A percentile compares a stretch with the other conserved stretches of the same genome.
Evolutionary conservation across 2,888 invertebrate genomes (phyloP).

Genomic region (Xestoiulus laeticollis): DNA sequence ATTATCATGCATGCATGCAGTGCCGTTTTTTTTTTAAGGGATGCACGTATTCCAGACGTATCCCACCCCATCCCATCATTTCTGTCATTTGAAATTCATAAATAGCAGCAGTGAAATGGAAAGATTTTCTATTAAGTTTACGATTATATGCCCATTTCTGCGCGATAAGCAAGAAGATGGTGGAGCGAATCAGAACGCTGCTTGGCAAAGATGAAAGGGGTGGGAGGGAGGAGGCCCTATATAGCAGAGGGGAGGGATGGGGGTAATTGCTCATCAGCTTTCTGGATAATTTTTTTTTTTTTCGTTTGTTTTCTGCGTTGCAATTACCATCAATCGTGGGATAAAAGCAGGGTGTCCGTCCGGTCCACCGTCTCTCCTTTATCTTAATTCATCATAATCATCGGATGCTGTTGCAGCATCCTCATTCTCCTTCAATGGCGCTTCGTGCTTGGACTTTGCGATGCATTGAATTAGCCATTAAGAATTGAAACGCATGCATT

Average conservation of each 20-base stretch:
- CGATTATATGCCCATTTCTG: not conserved
- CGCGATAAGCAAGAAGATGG: not conserved
- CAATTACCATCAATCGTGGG: conserved; percentile 34
- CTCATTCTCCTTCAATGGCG: not conserved
- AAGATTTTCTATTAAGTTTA: not conserved
- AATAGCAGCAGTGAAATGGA: conserved; percentile 1
- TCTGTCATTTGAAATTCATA: not conserved
- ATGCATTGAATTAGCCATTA: conserved; percentile 17
- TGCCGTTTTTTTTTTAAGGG: not conserved
- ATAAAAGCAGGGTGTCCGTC: conserved; percentile 37
- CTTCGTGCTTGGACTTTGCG: conserved; percentile 18
- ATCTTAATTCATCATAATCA: conserved; percentile 37
- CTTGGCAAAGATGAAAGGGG: not conserved
- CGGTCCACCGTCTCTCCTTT: not conserved
- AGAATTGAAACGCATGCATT: not conserved
- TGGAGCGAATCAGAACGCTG: not conserved
- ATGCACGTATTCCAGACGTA: not conserved
- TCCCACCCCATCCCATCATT: not conserved
- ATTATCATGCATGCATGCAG: not conserved
- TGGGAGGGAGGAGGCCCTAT: not conserved
- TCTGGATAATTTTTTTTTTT: not conserved
- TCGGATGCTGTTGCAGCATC: conserved; percentile 37
- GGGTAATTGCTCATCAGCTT: conserved; percentile 18
- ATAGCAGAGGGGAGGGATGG: not conserved
- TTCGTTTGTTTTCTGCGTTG: not conserved